Base-by-base conservation (phyloP, 2,113 vertebrate genomes). In the Macaca mulatta region DNA sequence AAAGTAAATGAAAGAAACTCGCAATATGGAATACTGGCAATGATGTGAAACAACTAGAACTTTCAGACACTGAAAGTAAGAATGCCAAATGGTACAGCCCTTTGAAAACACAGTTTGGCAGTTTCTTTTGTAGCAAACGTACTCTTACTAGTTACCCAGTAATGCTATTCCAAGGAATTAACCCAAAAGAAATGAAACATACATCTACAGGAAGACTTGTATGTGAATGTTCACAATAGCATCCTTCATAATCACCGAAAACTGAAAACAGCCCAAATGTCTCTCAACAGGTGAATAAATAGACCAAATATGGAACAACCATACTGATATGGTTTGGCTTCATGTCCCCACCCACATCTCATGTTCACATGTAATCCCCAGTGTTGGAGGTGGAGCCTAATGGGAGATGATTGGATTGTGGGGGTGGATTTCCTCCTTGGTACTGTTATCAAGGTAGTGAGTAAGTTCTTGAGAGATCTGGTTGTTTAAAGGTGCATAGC, bases 111-210 rank as follows among this genome's bases (percentile, higher is more conserved):
- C 4, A 4, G 43, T 14, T 3, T 8, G 38, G 84, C 45, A 2
- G 6, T 13, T 30, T 1, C 22, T 12, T 1, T 12, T 9, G 40
- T 9, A 40, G 35, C 38, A 23, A n/a, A 69, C 23, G 0, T 1
- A 72, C n/a, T 80, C 20, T 3, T 3, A 59, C 27, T 72, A 9
- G n/a, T 18, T 22, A 32, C 8, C 43, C 16, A 9, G 13, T 50
- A 35, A 59, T 35, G 23, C 38, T 10, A 22, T n/a, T n/a, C 70
- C 55, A 75, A 75, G 67, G 38, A 25, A 43, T 48, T 50, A 17
- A n/a, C 79, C n/a, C 59, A 50, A 38, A 67, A 94, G 32, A 35
- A 35, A 22, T 6, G 3, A 84, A 72, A 38, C 43, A 50, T 20
- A 10, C 48, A 10, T 78, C 30, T 11, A 2, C 50, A 79, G 10